These are phyloP conservation scores for Zaprionus ornatus DNA, from an alignment of 1,140 invertebrate genomes.

Conservation along the genomic window DNA sequence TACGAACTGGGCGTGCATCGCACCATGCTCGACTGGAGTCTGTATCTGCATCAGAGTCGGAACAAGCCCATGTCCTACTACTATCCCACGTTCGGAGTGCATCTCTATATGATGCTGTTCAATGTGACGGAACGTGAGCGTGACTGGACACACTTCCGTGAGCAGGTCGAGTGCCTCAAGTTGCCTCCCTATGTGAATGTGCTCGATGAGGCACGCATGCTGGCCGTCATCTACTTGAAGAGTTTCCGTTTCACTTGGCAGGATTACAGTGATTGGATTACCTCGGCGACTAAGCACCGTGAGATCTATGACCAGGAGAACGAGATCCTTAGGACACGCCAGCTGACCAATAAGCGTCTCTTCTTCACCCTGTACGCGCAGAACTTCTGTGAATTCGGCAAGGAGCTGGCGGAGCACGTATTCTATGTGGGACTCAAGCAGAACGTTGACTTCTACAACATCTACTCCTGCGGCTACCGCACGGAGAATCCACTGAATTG, in stretches of 20 bases:
- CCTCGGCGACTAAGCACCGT: conserved; percentile 6
- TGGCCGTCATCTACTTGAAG: conserved; percentile 77
- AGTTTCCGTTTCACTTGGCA: conserved; percentile 70
- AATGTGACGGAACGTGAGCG: conserved; percentile 65
- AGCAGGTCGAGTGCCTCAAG: conserved; percentile 70
- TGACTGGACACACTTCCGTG: conserved; percentile 55
- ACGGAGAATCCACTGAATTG: conserved; percentile 48
- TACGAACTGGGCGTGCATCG: conserved; percentile 69
- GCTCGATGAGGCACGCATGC: conserved; percentile 68
- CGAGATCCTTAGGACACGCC: conserved; percentile 48
- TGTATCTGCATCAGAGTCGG: conserved; percentile 75
- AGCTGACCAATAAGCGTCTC: conserved; percentile 67
- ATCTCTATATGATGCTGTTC: conserved; percentile 76
- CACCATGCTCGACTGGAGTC: conserved; percentile 76
- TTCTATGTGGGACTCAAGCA: conserved; percentile 76
- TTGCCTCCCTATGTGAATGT: conserved; percentile 75
- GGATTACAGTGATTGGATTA: conserved; percentile 68
- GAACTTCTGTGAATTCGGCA: conserved; percentile 80
- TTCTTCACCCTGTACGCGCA: conserved; percentile 78
- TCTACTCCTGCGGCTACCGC: conserved; percentile 67
- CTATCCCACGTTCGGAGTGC: conserved; percentile 72
- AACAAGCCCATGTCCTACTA: conserved; percentile 80
- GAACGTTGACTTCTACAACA: conserved; percentile 65
- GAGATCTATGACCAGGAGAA: conserved; percentile 72
- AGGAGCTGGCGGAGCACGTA: conserved; percentile 71